Evolutionary conservation across 2,888 invertebrate genomes (phyloP).

Genomic region (Netelia inedita): DNA sequence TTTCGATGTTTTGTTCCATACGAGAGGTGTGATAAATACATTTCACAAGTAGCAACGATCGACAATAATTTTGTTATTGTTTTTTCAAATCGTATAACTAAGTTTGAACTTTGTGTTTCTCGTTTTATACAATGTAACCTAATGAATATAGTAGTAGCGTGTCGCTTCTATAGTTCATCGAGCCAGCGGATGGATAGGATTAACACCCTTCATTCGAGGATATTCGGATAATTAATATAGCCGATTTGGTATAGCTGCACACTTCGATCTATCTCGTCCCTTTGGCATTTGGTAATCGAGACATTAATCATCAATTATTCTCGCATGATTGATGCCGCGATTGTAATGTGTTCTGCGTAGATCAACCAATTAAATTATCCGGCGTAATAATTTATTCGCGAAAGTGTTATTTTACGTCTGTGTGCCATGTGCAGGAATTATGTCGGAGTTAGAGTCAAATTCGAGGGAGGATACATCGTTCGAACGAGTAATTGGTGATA

Average conservation of each 20-base stretch:
- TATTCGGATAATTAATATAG: constrained; percentile 19
- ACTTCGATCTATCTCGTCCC: not conserved
- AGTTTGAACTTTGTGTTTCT: too few relatives aligned
- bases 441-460: not conserved
- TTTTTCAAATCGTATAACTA: too few relatives aligned
- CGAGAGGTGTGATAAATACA: not conserved
- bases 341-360: not conserved
- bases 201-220: constrained; percentile 19
- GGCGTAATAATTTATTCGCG: not conserved
- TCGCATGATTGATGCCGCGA: not conserved
- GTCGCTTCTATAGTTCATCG: too few relatives aligned
- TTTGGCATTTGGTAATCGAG: not conserved
- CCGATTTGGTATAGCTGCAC: not conserved
- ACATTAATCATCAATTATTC: constrained; percentile 24
- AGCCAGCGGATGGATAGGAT: constrained; percentile 4
- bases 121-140: too few relatives aligned
- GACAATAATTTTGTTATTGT: too few relatives aligned
- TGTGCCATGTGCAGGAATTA: not conserved
- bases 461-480: not conserved
- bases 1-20: not conserved
- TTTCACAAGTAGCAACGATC: too few relatives aligned
- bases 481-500: not conserved
- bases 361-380: not conserved
- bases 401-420: not conserved
- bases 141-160: too few relatives aligned